A percentile compares a stretch with the other conserved stretches of the same genome.
Evolutionary conservation across 2,888 invertebrate genomes (phyloP).

Genomic region (Leptopilina syphax): DNA sequence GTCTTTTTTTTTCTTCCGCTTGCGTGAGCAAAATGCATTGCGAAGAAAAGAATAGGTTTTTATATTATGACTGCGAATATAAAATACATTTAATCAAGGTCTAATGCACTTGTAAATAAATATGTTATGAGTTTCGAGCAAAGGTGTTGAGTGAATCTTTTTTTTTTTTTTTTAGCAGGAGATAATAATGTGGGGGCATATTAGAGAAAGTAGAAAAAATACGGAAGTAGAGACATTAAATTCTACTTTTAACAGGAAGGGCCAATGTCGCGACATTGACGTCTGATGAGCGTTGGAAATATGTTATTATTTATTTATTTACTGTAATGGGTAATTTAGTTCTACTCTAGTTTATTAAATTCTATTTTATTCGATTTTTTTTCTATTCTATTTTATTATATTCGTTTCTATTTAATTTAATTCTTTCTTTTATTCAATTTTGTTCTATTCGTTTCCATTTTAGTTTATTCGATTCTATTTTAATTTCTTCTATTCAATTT

Average conservation of each 20-base stretch:
- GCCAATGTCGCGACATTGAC: conserved; percentile 7
- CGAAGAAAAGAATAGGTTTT: neutral
- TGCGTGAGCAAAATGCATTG: conserved; percentile 16
- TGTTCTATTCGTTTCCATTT: too few species aligned
- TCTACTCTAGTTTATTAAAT: too few species aligned
- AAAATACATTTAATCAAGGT: conserved; percentile 6
- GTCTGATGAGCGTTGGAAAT: neutral
- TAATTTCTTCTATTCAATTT: too few species aligned
- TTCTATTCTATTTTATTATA: too few species aligned
- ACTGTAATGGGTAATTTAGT: too few species aligned
- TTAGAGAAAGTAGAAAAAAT: neutral
- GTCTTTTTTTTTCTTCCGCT: conserved; percentile 5
- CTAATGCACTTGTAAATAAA: conserved; percentile 10
- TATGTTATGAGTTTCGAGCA: neutral
- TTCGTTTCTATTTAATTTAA: too few species aligned
- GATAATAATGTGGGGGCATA: neutral
- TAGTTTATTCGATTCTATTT: too few species aligned
- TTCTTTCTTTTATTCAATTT: too few species aligned
- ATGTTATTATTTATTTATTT: too few species aligned
- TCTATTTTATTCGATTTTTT: too few species aligned
- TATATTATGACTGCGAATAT: neutral
- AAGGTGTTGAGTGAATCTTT: neutral
- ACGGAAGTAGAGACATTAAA: neutral
- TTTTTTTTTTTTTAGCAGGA: neutral
- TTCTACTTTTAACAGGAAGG: neutral